Percentiles rank a stretch among this genome's conserved stretches.
phyloP scores from a whole-genome alignment of 2,888 invertebrate species.

The Siphonodentalium dalli region DNA sequence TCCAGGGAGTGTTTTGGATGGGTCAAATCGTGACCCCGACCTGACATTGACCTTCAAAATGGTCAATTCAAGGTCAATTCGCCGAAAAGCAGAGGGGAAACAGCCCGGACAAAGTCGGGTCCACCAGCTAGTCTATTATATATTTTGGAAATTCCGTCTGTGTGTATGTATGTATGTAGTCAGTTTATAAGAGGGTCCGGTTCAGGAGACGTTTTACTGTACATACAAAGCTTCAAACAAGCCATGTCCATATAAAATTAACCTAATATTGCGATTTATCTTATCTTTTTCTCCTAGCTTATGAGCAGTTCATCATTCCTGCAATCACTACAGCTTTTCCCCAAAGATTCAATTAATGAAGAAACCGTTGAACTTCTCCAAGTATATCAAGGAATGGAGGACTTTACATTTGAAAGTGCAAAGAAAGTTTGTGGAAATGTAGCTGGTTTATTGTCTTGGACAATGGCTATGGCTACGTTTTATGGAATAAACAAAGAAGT shows the following conservation, averaged over 20 bases:
- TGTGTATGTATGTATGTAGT: no score
- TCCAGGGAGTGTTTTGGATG: no score
- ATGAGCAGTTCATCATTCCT: slow-evolving; percentile 92
- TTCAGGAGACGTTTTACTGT: background rate
- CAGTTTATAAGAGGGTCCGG: no score
- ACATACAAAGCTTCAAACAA: background rate
- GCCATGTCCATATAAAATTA: no score
- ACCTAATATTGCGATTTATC: background rate
- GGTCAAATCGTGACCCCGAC: no score
- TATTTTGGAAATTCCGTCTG: no score
- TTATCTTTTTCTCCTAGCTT: slow-evolving; percentile 75
- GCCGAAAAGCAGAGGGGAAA: no score
- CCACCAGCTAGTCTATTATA: no score
- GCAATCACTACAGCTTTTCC: slow-evolving; percentile 42
- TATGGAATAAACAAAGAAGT: slow-evolving; percentile 93
- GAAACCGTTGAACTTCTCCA: slow-evolving; percentile 92
- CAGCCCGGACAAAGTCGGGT: no score
- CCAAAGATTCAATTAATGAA: slow-evolving; percentile 88
- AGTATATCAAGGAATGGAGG: slow-evolving; percentile 86
- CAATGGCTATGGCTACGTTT: slow-evolving; percentile 62
- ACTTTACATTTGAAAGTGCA: slow-evolving; percentile 96
- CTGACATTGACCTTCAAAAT: no score
- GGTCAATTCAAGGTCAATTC: no score
- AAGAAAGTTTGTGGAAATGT: slow-evolving; percentile 71
- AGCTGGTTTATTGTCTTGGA: slow-evolving; percentile 63